Base-by-base conservation (phyloP, 2,113 vertebrate species). In the Oreotragus oreotragus region DNA sequence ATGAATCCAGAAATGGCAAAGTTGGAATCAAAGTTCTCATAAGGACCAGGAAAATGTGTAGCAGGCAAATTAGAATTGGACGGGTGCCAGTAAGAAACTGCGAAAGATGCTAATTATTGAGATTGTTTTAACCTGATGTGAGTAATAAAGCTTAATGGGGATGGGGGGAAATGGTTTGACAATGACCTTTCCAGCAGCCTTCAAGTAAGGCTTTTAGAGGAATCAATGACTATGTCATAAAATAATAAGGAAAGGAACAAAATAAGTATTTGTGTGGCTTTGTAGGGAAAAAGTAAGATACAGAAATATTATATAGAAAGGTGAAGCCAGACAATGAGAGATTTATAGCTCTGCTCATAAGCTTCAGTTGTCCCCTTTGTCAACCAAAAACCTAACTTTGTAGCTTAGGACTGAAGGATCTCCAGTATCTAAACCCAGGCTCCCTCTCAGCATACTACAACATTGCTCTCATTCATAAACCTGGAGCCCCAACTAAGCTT, bases 1-100 rank as follows among this genome's bases (percentile, higher is more conserved):
- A 79, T 79, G 16, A 21, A 39, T 91, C 28, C 58, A 96, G 84
- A 89, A 95, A 96, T 81, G 19, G 33, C 60, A 95, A 77, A 80
- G 4, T 3, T 53, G 27, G 36, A 70, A 17, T 70, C 25, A 73
- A 30, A 45, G 27, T 36, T 64, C 30, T 95, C 64, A 51, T 39
- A 85, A 93, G 5, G 66, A 60, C 57, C n/a, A 81, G 27, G 23
- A 77, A 77, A 88, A 79, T 85, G 12, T 90, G 25, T 58, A 51
- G 1, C 51, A 62, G 57, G 25, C 62, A 88, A 86, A 84, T 60
- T 92, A 45, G 7, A 66, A 76, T 80, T 64, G 57, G 43, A 90
- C 43, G 9, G 10, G 47, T 86, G 80, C 66, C 43, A 79, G 28
- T 57, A 25, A 16, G 21, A 70, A 95, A 84, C 51, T 77, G 66